Percentiles rank a stretch among this genome's conserved stretches.
phyloP scores from a whole-genome alignment of 2,113 vertebrate genomes.

The Nothocercus julius region DNA sequence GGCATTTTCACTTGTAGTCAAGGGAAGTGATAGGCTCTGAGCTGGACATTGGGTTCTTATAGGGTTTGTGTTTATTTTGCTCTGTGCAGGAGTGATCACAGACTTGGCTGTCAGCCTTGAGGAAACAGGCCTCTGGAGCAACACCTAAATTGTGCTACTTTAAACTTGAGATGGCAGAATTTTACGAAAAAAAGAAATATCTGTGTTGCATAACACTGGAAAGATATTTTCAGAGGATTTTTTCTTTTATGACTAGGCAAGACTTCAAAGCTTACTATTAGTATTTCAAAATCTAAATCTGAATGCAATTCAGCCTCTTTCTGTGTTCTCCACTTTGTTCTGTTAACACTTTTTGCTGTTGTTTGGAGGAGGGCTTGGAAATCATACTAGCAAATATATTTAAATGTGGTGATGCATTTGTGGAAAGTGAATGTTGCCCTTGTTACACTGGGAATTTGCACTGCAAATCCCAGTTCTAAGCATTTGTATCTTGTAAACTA shows the following conservation, averaged over 20 bases:
- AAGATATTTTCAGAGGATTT: not conserved
- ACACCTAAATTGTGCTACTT: slow-evolving; percentile 15
- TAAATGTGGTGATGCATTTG: not conserved
- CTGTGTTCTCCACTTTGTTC: not conserved
- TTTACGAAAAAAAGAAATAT: not conserved
- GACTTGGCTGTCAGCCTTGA: not conserved
- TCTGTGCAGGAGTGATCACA: not conserved
- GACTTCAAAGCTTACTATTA: not conserved
- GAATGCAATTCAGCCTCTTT: not conserved
- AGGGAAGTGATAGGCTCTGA: not conserved
- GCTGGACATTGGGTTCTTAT: not conserved
- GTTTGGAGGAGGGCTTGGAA: not conserved
- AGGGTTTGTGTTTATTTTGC: slow-evolving; percentile 6
- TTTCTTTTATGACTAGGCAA: not conserved
- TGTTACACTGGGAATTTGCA: not conserved
- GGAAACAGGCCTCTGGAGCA: not conserved
- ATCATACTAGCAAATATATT: not conserved
- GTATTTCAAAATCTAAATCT: not conserved
- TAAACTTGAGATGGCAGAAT: not conserved
- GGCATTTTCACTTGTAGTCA: not conserved
- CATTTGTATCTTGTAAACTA: not conserved
- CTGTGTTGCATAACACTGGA: not conserved
- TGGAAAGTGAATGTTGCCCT: not conserved
- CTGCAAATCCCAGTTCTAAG: not conserved
- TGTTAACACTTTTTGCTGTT: not conserved